Percentiles rank a stretch among this genome's conserved stretches.
Evolutionary conservation across 2,888 invertebrate genomes (phyloP).

Genomic region (Entomobrya multifasciata): DNA sequence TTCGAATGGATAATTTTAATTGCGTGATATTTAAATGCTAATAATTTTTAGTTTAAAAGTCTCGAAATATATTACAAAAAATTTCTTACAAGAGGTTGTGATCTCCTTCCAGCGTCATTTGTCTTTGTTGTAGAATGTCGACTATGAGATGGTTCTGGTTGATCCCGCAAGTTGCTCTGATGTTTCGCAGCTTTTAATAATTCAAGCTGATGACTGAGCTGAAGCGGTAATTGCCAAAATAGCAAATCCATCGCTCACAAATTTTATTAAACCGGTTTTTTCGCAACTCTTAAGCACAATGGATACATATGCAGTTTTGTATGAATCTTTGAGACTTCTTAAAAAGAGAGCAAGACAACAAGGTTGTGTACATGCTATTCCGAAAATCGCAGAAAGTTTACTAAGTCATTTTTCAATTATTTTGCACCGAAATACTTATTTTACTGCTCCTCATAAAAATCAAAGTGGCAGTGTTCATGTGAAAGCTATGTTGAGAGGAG

Average conservation of each 20-base stretch:
- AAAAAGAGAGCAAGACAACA: background rate
- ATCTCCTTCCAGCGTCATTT: constrained; percentile 9
- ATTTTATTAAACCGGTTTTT: too few species aligned
- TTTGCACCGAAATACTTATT: constrained; percentile 29
- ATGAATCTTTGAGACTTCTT: background rate
- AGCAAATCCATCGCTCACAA: constrained; percentile 71
- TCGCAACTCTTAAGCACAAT: background rate
- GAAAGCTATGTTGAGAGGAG: constrained; percentile 21
- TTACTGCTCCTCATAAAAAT: constrained; percentile 7
- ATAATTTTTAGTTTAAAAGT: constrained; percentile 2
- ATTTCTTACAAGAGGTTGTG: constrained; percentile 34
- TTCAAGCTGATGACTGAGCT: constrained; percentile 53
- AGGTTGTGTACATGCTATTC: constrained; percentile 8
- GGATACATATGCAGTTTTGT: background rate
- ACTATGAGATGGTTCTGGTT: constrained; percentile 1
- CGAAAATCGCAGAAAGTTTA: constrained; percentile 63
- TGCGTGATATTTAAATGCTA: constrained; percentile 13
- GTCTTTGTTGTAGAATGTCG: background rate
- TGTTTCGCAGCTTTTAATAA: constrained; percentile 52
- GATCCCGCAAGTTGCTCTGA: background rate
- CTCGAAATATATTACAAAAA: background rate
- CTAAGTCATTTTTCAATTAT: constrained; percentile 45
- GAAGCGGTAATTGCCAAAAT: constrained; percentile 66
- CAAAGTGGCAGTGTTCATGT: constrained; percentile 41
- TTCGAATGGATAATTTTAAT: constrained; percentile 26